Conservation (phyloP, 2,113 vertebrate genomes). For the Anas platyrhynchos region DNA sequence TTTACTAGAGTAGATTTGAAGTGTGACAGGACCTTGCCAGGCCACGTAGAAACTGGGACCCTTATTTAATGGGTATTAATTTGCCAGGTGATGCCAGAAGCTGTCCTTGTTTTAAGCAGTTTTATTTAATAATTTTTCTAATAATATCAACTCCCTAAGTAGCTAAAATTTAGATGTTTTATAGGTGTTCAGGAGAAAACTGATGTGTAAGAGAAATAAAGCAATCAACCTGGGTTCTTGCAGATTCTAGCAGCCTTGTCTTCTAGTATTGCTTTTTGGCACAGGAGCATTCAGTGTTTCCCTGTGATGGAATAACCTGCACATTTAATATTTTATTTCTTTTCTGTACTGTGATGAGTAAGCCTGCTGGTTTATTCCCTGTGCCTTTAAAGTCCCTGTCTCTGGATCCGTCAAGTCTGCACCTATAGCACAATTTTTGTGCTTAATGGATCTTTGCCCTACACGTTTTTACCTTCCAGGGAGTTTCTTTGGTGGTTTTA, state of each 20-base stretch:
- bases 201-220: neutral
- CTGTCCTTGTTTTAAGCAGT: neutral
- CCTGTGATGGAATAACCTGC: neutral
- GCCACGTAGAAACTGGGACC: neutral
- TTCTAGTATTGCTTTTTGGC: neutral
- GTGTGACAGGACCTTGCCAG: neutral
- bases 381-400: neutral
- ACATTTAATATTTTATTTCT: accelerated
- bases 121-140: neutral
- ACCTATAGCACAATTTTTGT: neutral
- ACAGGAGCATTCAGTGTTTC: neutral
- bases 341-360: neutral
- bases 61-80: neutral
- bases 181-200: neutral
- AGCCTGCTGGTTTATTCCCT: neutral
- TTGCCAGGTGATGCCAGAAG: neutral
- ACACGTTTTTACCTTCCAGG: neutral
- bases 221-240: neutral
- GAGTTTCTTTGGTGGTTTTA: neutral
- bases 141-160: neutral
- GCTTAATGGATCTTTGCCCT: neutral
- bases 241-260: neutral
- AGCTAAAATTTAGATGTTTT: neutral
- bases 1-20: neutral
- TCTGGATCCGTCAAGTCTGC: neutral